Percentiles rank a stretch among this genome's conserved stretches.
These are phyloP conservation scores for Etheostoma spectabile DNA, from an alignment of 2,113 vertebrate species.

Conservation along the genomic window DNA sequence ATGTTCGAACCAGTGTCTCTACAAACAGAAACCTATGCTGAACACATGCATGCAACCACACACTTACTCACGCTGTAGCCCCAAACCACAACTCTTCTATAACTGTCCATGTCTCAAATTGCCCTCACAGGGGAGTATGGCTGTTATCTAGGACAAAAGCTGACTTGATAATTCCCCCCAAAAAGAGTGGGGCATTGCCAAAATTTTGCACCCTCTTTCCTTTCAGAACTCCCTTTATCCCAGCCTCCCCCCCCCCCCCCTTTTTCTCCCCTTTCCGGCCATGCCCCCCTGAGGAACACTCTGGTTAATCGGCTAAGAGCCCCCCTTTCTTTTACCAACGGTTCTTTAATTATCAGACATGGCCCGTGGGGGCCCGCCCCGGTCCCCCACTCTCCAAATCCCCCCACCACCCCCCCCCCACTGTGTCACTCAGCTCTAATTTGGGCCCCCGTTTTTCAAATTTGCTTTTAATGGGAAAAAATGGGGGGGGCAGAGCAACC, in stretches of 20 bases:
- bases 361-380: too few relatives aligned
- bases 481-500: too few relatives aligned
- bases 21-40: conserved; percentile 36
- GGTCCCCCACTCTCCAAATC: too few relatives aligned
- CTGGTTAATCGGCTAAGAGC: too few relatives aligned
- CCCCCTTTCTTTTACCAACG: too few relatives aligned
- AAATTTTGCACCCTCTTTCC: conserved; percentile 54
- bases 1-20: conserved; percentile 26
- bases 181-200: conserved; percentile 67
- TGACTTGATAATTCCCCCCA: conserved; percentile 77
- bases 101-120: conserved; percentile 74
- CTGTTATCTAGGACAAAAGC: conserved; percentile 80
- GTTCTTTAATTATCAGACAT: too few relatives aligned
- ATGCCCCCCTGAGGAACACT: too few relatives aligned
- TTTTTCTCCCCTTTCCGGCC: too few relatives aligned
- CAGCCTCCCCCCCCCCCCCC: neutral
- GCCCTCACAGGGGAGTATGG: conserved; percentile 69
- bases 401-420: too few relatives aligned
- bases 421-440: too few relatives aligned
- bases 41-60: neutral
- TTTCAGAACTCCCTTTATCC: conserved; percentile 2
- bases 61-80: conserved; percentile 56
- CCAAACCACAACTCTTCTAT: conserved; percentile 72
- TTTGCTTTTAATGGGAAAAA: too few relatives aligned
- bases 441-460: too few relatives aligned